Evolutionary conservation across 2,113 vertebrate genomes (phyloP).

Genomic region (Microcebus lehilahytsara): DNA sequence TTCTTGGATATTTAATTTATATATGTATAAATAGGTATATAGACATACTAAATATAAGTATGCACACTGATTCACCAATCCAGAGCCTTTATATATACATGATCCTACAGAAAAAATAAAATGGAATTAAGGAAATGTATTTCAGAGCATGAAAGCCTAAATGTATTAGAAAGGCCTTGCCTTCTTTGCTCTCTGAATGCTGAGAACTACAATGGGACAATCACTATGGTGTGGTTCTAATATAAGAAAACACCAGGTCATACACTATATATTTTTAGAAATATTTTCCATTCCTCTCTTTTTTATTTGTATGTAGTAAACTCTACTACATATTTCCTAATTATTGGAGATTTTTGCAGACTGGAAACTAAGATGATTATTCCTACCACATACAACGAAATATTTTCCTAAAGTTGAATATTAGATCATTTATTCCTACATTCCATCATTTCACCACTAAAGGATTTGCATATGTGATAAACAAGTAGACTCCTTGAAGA

Average conservation of each 20-base stretch:
- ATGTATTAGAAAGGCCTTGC: neutral
- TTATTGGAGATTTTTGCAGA: constrained; percentile 33
- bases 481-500: constrained; percentile 66
- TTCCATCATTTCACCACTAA: constrained; percentile 37
- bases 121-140: neutral
- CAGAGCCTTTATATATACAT: neutral
- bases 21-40: neutral
- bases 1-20: neutral
- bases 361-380: constrained; percentile 59
- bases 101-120: constrained; percentile 15
- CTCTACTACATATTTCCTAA: neutral
- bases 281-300: constrained; percentile 59
- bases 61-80: neutral
- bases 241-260: constrained; percentile 59
- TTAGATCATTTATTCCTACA: constrained; percentile 61
- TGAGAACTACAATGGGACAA: neutral
- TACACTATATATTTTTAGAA: constrained; percentile 62
- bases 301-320: constrained; percentile 21
- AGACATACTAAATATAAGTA: neutral
- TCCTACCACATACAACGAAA: constrained; percentile 32
- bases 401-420: constrained; percentile 47
- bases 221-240: constrained; percentile 49
- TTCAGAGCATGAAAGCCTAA: constrained; percentile 8
- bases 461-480: constrained; percentile 32
- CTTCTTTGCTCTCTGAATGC: neutral